These are phyloP conservation scores for Grammomys dolichurus DNA, from an alignment of 2,113 vertebrate genomes.

Conservation along the genomic window DNA sequence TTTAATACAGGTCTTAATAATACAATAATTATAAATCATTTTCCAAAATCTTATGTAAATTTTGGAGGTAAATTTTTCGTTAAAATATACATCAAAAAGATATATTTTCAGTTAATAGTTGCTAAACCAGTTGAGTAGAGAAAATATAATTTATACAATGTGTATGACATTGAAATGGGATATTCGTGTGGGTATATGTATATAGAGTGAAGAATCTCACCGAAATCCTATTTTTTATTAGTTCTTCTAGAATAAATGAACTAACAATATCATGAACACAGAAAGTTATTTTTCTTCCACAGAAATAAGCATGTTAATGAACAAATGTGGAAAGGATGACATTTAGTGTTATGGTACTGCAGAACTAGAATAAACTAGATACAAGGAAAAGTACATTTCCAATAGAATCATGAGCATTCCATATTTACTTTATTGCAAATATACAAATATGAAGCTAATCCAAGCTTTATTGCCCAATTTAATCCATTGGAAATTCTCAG, in stretches of 20 bases:
- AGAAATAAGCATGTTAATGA: background rate
- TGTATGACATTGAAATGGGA: background rate
- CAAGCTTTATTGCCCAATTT: background rate
- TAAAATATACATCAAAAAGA: background rate
- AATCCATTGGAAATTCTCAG: background rate
- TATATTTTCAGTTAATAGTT: background rate
- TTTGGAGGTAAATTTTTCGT: background rate
- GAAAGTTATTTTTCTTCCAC: background rate
- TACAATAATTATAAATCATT: background rate
- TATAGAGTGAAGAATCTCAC: background rate
- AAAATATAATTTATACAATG: background rate
- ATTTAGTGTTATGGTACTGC: background rate
- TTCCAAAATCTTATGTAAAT: background rate
- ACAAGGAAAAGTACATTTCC: background rate
- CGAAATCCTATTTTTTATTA: background rate
- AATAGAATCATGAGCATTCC: background rate
- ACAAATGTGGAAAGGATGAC: background rate
- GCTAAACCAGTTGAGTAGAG: background rate
- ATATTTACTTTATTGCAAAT: background rate
- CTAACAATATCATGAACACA: background rate
- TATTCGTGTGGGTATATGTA: background rate
- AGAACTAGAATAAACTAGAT: background rate
- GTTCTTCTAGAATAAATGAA: background rate
- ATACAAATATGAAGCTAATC: background rate
- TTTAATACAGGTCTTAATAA: background rate